These are phyloP conservation scores for Ophion ellenae DNA, from an alignment of 2,888 invertebrate species.

Conservation along the genomic window DNA sequence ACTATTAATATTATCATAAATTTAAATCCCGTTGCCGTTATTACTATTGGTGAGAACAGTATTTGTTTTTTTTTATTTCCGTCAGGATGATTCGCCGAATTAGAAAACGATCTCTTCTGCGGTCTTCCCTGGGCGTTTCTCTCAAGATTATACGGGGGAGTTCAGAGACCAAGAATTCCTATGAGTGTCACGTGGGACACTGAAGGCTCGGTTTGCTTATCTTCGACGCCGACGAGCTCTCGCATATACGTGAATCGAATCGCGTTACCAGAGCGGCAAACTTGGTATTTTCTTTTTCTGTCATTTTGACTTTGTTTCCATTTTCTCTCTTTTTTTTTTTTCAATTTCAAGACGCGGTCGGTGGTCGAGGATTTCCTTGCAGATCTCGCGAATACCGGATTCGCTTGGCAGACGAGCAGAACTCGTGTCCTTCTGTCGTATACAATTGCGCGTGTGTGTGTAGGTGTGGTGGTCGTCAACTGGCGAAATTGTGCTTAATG, in stretches of 20 bases:
- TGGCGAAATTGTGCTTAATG: slow-evolving; percentile 51
- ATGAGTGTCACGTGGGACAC: slow-evolving; percentile 29
- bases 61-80: no score
- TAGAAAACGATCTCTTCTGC: not conserved
- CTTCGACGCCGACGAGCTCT: slow-evolving; percentile 52
- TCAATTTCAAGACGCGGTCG: slow-evolving; percentile 31
- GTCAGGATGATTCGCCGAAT: slow-evolving; percentile 1
- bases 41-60: no score
- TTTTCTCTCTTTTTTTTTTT: not conserved
- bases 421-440: slow-evolving; percentile 4
- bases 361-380: slow-evolving; percentile 34
- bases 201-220: slow-evolving; percentile 35
- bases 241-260: slow-evolving; percentile 54
- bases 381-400: slow-evolving; percentile 36
- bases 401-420: slow-evolving; percentile 3
- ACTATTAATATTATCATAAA: no score
- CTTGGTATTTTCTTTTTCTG: not conserved
- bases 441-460: slow-evolving; percentile 11
- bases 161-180: slow-evolving; percentile 47
- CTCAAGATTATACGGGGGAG: slow-evolving; percentile 6
- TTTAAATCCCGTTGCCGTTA: no score
- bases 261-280: slow-evolving; percentile 33
- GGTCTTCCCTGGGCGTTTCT: slow-evolving; percentile 1
- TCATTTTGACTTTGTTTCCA: not conserved
- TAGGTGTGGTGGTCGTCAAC: not conserved